phyloP scores from a whole-genome alignment of 1,140 invertebrate genomes.

The Cherax quadricarinatus region DNA sequence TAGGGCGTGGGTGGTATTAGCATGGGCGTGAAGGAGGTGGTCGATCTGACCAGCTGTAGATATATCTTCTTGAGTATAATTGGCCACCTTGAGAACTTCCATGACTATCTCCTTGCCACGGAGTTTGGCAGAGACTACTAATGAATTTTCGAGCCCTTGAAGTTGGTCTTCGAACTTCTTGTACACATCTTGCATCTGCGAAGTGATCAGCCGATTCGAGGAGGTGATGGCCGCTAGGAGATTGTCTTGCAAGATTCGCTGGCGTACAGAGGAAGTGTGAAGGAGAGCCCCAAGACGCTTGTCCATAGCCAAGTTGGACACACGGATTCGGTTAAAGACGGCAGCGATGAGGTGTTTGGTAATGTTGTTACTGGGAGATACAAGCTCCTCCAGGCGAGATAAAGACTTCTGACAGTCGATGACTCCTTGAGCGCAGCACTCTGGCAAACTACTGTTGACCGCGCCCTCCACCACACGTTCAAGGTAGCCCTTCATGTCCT shows the following conservation, averaged over 20 bases:
- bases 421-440: not conserved
- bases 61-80: not conserved
- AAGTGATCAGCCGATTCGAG: not conserved
- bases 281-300: conserved; percentile 47
- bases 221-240: conserved; percentile 20
- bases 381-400: not conserved
- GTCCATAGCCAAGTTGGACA: conserved; percentile 57
- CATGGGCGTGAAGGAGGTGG: not conserved
- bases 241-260: conserved; percentile 32
- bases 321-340: conserved; percentile 38
- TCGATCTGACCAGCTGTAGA: not conserved
- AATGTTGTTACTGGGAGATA: not conserved
- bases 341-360: conserved; percentile 42
- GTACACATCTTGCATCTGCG: conserved; percentile 14
- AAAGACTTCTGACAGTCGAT: not conserved
- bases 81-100: conserved; percentile 15
- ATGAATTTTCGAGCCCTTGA: not conserved
- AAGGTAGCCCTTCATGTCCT: not conserved
- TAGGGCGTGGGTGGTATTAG: conserved; percentile 10
- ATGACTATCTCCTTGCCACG: conserved; percentile 14
- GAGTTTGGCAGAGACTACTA: not conserved
- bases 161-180: conserved; percentile 1
- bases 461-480: not conserved
- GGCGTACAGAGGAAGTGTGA: conserved; percentile 38
- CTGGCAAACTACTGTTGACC: not conserved